phyloP scores from a whole-genome alignment of 2,888 invertebrate genomes.

The Strigamia maritima region DNA sequence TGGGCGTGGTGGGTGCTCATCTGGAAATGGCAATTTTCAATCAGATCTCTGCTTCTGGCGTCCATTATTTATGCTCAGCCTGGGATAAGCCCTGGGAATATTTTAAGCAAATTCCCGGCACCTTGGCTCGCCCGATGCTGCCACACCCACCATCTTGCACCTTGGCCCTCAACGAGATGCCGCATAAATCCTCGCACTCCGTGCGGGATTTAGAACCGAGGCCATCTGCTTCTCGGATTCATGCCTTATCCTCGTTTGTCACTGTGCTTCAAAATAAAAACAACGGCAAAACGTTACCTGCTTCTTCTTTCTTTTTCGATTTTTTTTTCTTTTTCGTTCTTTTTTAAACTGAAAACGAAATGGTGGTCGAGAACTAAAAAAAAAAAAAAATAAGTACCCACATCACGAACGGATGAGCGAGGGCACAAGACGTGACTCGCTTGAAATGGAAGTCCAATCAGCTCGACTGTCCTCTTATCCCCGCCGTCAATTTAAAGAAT shows the following conservation, averaged over 20 bases:
- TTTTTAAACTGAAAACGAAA: background rate
- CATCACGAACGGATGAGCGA: constrained; percentile 2
- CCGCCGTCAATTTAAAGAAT: constrained; percentile 9
- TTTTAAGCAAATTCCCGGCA: constrained; percentile 15
- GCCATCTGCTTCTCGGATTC: constrained; percentile 15
- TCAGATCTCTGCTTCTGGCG: constrained; percentile 15
- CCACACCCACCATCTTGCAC: constrained; percentile 10
- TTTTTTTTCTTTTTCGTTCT: background rate
- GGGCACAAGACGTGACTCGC: constrained; percentile 10
- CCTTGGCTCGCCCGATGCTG: constrained; percentile 10
- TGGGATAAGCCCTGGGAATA: constrained; percentile 15
- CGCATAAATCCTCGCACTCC: constrained; percentile 10
- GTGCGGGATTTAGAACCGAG: constrained; percentile 15
- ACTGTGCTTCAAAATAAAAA: constrained; percentile 10
- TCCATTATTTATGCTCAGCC: constrained; percentile 15
- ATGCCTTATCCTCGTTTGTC: constrained; percentile 10
- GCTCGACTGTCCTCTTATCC: constrained; percentile 2
- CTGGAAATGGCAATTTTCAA: constrained; percentile 15
- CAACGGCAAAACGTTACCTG: background rate
- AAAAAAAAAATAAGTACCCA: background rate
- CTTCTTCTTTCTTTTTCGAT: background rate
- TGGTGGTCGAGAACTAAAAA: background rate
- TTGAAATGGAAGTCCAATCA: constrained; percentile 10
- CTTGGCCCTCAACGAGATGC: constrained; percentile 1
- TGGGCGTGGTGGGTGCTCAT: constrained; percentile 15